Evolutionary conservation across 2,888 invertebrate species (phyloP).

Genomic region (Andrena fulva): DNA sequence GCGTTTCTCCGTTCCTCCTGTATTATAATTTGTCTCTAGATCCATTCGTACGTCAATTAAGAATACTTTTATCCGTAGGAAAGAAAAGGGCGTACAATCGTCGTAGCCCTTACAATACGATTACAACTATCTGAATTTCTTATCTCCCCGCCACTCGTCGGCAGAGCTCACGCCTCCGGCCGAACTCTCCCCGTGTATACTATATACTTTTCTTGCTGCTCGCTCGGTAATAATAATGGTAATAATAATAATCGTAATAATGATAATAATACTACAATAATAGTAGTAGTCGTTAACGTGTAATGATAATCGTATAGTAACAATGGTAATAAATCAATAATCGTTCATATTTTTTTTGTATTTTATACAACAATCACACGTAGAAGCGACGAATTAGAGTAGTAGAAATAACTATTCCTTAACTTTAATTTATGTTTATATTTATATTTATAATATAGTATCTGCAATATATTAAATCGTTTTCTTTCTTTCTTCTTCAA

Average conservation of each 20-base stretch:
- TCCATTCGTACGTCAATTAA: slow-evolving; percentile 67
- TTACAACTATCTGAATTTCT: slow-evolving; percentile 11
- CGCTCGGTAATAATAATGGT: slow-evolving; percentile 43
- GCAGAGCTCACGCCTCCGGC: slow-evolving; percentile 2
- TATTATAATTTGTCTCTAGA: neutral
- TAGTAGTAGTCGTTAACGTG: slow-evolving; percentile 73
- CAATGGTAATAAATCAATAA: slow-evolving; percentile 77
- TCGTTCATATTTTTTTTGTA: slow-evolving; percentile 59
- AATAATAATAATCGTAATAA: slow-evolving; percentile 64
- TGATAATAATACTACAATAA: slow-evolving; percentile 55
- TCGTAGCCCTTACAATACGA: slow-evolving; percentile 54
- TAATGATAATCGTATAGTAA: slow-evolving; percentile 72
- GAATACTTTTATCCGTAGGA: slow-evolving; percentile 66
- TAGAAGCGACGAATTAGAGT: slow-evolving; percentile 84
- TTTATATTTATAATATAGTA: slow-evolving; percentile 71
- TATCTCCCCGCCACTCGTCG: neutral
- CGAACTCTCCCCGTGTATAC: neutral
- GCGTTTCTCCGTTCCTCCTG: neutral
- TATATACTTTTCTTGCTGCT: slow-evolving; percentile 9
- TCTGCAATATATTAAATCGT: slow-evolving; percentile 81
- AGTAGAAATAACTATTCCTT: slow-evolving; percentile 83
- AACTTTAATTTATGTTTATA: slow-evolving; percentile 70
- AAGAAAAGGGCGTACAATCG: slow-evolving; percentile 68
- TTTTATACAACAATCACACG: slow-evolving; percentile 84
- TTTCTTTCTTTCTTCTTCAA: slow-evolving; percentile 41